Conservation (phyloP, 1,140 invertebrate species). For the Neelides sp. region DNA sequence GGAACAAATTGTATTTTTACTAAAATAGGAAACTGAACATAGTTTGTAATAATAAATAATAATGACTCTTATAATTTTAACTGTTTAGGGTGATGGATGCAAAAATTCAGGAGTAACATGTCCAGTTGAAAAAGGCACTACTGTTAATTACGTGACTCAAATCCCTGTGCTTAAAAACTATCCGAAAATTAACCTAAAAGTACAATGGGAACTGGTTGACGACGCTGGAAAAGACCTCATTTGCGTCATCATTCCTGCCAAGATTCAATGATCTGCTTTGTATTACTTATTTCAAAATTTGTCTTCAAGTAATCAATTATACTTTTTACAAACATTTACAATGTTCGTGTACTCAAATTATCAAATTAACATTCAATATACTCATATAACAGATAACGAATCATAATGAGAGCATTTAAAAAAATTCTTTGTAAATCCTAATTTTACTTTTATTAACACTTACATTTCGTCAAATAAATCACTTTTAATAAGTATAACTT, state of each 20-base stretch:
- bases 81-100: conserved; percentile 34
- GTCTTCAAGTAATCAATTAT: too few species aligned
- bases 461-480: too few species aligned
- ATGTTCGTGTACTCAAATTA: too few species aligned
- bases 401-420: too few species aligned
- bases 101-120: conserved; percentile 32
- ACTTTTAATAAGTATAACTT: too few species aligned
- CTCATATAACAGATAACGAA: too few species aligned
- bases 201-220: conserved; percentile 35
- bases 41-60: not conserved
- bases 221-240: conserved; percentile 29
- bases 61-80: too few species aligned
- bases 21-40: not conserved
- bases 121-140: conserved; percentile 31
- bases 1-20: not conserved
- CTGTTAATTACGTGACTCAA: conserved; percentile 31
- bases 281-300: too few species aligned
- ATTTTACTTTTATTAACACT: too few species aligned
- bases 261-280: conserved; percentile 21
- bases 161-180: conserved; percentile 28
- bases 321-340: too few species aligned
- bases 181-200: conserved; percentile 32
- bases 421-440: too few species aligned
- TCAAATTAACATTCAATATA: too few species aligned
- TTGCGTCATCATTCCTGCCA: conserved; percentile 33